A percentile compares a stretch with the other conserved stretches of the same genome.
Conservation (phyloP, 1,140 invertebrate genomes). For the Colletes latitarsis region DNA sequence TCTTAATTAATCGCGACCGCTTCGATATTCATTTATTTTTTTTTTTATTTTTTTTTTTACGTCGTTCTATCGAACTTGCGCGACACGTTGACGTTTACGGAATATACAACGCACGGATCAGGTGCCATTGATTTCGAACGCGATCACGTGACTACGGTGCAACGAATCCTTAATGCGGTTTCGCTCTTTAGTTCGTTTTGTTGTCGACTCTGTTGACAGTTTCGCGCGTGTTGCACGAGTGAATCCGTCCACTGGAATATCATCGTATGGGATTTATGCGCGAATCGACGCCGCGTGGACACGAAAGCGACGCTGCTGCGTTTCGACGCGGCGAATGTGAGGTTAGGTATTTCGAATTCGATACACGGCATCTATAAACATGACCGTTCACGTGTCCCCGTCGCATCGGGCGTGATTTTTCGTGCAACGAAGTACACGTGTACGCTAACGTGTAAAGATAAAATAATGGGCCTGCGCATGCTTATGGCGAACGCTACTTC, state of each 20-base stretch:
- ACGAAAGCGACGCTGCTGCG: neutral
- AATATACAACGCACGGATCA: neutral
- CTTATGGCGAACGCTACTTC: neutral
- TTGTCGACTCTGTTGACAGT: neutral
- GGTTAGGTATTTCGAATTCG: neutral
- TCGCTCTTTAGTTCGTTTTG: neutral
- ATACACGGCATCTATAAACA: neutral
- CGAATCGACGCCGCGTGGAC: neutral
- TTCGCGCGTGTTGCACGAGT: neutral
- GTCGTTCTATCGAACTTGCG: neutral
- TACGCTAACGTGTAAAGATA: neutral
- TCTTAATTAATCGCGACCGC: neutral
- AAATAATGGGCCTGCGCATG: neutral
- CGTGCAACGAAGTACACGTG: neutral
- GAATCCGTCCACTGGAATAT: neutral
- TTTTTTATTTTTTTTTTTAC: neutral
- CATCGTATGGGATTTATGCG: neutral
- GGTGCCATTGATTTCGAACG: slow-evolving; percentile 33
- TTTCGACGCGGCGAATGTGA: neutral
- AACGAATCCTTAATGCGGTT: neutral
- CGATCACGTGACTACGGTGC: slow-evolving; percentile 33
- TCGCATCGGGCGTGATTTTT: neutral
- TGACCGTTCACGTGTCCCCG: neutral
- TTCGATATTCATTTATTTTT: neutral
- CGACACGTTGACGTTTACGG: neutral